Base-by-base conservation (phyloP, 2,888 invertebrate species). In the Gonocerus acuteangulatus region DNA sequence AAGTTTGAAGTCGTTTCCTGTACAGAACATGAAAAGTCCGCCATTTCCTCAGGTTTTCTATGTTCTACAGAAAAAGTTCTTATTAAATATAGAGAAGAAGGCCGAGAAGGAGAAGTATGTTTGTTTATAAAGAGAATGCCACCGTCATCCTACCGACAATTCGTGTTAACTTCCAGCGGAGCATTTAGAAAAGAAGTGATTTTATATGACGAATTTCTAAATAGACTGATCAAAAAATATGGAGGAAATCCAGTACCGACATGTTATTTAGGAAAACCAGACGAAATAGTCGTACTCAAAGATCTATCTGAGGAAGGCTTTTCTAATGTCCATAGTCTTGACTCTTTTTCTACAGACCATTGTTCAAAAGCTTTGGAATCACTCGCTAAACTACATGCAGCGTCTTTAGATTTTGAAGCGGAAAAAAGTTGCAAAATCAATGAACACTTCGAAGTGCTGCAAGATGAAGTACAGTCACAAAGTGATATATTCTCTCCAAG, bases 151-250 rank as follows among this genome's bases (percentile, higher is more conserved):
- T 34, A 54, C 2, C 54, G 39, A 16, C 36, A 23, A 54, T 13
- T 39, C 9, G 39, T 54, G 11, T 21, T 34, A 7, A n/a, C 9
- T 6, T 27, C 48, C 51, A 19, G 19, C 18, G 42, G 42, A 4
- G 47, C 58, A 2, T 65, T 65, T 32, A 34, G 48, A 34, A 62
- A 60, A 49, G 64, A 65, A 58, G 42, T 54, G 11, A 15, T 45
- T n/a, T 21, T 62, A 16, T 62, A 60, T 16, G 42, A 52, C 16
- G 34, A 47, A 16, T 27, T 65, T 39, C 44, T 65, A 23, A 54
- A 45, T n/a, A 52, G 51, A 34, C 39, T 65, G n/a, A 27, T 48
- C 7, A 45, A 36, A 49, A 22, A 49, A 27, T 32, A 27, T 23
- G 19, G 36, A 1, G 54, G 54, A 16, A 16, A 49, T 18, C 36